Conservation (phyloP, 2,113 vertebrate genomes). For the Chionis minor region DNA sequence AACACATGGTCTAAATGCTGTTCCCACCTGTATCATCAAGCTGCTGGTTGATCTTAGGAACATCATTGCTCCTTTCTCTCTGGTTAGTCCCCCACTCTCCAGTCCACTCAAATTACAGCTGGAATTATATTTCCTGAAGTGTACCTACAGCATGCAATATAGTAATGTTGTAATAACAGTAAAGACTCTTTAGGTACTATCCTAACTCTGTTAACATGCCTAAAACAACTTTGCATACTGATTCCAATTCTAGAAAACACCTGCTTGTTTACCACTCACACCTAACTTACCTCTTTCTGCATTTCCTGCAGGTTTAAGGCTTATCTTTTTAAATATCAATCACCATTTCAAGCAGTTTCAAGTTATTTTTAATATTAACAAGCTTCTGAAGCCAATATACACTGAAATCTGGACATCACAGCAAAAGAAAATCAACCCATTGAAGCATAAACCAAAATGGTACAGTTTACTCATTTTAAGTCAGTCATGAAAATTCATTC, state of each 20-base stretch:
- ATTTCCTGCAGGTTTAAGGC: not conserved
- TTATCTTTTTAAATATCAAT: not conserved
- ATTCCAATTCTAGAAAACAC: not conserved
- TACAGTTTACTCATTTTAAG: not conserved
- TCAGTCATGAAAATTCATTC: not conserved
- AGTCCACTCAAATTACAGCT: not conserved
- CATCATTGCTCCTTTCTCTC: not conserved
- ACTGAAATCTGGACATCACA: not conserved
- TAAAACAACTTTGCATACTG: not conserved
- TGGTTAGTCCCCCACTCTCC: not conserved
- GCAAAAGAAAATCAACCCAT: not conserved
- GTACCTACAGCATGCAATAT: not conserved
- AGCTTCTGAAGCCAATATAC: not conserved
- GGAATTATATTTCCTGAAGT: not conserved
- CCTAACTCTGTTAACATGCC: not conserved
- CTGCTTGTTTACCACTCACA: not conserved
- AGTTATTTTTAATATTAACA: not conserved
- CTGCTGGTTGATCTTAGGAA: not conserved
- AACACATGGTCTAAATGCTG: not conserved
- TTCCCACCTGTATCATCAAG: fast-evolving
- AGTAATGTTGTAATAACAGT: not conserved
- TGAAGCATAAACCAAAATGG: not conserved
- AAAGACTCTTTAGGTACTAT: not conserved
- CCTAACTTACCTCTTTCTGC: not conserved
- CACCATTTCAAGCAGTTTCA: not conserved